Evolutionary conservation across 1,140 invertebrate genomes (phyloP), one percentile per base, ranked within the genome.

Genomic region (Triops longicaudatus): DNA sequence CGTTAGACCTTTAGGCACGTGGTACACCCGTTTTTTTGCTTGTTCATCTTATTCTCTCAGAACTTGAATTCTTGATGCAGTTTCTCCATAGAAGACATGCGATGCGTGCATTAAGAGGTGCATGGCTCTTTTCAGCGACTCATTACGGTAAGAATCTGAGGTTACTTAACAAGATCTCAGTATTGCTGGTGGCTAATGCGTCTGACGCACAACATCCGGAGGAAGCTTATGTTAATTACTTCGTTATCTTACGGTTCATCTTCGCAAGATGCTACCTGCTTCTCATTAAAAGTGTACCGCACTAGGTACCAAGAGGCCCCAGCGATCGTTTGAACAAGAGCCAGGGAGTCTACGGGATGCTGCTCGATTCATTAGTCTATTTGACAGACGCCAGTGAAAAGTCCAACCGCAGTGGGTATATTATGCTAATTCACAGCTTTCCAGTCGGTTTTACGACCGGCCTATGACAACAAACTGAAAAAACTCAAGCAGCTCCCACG

Each of bases 181-280:
- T 37, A 37, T 22, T 63, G 50, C 50, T 63, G 50, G 50, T 22
- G 22, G 50, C 22, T 63, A 63, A 63, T 63, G 50, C 17, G 17
- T 14, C 14, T 63, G 50, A 63, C 22, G 22, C 50, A 63, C 50
- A 63, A 63, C 50, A 63, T 63, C 50, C 50, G 50, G 50, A 63
- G 50, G 50, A 63, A 63, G 50, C 50, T 63, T 63, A 63, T 63
- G 50, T 63, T 63, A 63, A 63, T 63, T 63, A 63, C 50, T 63
- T 63, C 50, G 50, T 63, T 63, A 63, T 63, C 50, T 63, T 63
- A 22, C 50, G 17, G 50, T 63, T 17, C 17, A 63, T 63, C 50
- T 63, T 63, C n/a, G 50, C 17, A 63, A 63, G 50, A 63, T 63
- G 50, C 50, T 63, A 22, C 50, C 50, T 63, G 22, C 50, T 14